phyloP scores from a whole-genome alignment of 2,888 invertebrate species.

The Chorisops tibialis region DNA sequence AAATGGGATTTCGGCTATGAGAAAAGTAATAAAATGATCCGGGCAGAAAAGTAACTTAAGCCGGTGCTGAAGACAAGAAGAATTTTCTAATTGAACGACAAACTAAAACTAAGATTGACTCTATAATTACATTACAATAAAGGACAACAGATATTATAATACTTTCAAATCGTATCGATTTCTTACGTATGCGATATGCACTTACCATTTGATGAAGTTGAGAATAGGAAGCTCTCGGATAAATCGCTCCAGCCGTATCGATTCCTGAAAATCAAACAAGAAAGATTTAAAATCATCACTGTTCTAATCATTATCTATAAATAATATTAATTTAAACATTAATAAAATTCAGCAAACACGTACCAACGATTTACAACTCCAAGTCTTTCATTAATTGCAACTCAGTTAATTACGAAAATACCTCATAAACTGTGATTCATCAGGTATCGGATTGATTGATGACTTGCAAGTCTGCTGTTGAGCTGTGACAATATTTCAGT shows the following conservation, averaged over 20 bases:
- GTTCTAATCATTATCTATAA: background rate
- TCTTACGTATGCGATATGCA: no score
- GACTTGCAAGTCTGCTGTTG: background rate
- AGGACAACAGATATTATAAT: no score
- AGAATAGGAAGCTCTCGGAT: slow-evolving; percentile 62
- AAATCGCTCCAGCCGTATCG: slow-evolving; percentile 65
- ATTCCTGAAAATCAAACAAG: slow-evolving; percentile 51
- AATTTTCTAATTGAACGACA: no score
- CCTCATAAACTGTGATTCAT: slow-evolving; percentile 10
- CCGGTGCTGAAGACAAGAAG: no score
- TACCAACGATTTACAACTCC: slow-evolving; percentile 25
- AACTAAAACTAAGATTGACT: no score
- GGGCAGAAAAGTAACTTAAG: no score
- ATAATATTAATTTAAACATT: background rate
- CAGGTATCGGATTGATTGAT: slow-evolving; percentile 23
- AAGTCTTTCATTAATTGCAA: background rate
- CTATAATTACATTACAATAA: no score
- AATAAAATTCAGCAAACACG: slow-evolving; percentile 24
- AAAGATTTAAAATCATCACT: background rate
- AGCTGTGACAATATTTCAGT: slow-evolving; percentile 10
- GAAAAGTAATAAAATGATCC: no score
- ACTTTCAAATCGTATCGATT: no score
- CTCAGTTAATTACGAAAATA: slow-evolving; percentile 29
- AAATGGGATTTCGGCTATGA: no score
- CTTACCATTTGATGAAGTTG: slow-evolving; percentile 62